A percentile compares a stretch with the other conserved stretches of the same genome.
Evolutionary conservation across 2,113 vertebrate genomes (phyloP).

Genomic region (Polypterus senegalus): DNA sequence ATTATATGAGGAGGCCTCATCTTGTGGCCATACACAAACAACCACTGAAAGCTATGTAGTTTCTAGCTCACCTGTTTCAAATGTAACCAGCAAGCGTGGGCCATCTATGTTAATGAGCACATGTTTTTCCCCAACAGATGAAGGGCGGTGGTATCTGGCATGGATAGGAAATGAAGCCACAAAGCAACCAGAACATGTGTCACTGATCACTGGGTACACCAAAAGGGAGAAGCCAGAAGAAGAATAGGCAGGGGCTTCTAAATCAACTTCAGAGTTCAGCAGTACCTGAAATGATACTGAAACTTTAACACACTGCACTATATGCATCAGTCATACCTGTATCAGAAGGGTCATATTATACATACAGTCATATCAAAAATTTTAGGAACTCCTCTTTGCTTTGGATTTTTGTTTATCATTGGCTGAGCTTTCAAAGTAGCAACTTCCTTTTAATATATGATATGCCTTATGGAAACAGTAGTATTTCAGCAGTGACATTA

Average conservation of each 20-base stretch:
- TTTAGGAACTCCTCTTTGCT: no score
- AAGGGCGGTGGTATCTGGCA: constrained; percentile 66
- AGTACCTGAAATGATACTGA: constrained; percentile 45
- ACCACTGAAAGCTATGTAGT: no score
- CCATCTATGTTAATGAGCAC: constrained; percentile 37
- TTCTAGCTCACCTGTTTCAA: constrained; percentile 33
- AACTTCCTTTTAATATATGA: no score
- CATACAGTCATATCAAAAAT: no score
- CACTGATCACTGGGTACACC: constrained; percentile 41
- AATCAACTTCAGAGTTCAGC: constrained; percentile 49
- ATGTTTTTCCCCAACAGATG: constrained; percentile 21
- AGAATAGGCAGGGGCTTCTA: constrained; percentile 72
- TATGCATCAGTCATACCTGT: no score
- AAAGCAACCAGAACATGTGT: constrained; percentile 29
- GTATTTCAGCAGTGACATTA: no score
- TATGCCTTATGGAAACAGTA: no score
- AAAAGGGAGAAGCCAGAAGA: constrained; percentile 46
- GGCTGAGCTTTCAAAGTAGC: no score
- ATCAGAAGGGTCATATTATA: no score
- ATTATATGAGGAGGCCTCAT: no score
- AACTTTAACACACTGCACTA: constrained; percentile 9
- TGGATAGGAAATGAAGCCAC: constrained; percentile 61
- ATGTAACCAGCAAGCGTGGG: constrained; percentile 53
- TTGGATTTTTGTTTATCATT: no score
- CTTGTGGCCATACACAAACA: no score